Base-by-base conservation (phyloP, 2,113 vertebrate species). In the Platichthys stellatus region DNA sequence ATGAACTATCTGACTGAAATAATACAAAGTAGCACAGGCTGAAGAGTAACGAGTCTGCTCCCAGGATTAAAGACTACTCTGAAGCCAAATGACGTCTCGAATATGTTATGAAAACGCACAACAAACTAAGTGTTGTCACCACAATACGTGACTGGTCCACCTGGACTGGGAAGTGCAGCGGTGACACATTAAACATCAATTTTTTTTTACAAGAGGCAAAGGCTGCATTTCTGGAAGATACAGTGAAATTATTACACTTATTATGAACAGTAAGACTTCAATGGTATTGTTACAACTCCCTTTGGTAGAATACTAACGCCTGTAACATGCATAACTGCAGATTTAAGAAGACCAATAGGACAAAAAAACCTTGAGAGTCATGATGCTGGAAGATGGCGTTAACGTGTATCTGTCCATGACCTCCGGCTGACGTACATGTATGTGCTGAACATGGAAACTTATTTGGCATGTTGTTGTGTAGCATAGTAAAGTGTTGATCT, bases 241-340 rank as follows among this genome's bases (percentile, higher is more conserved):
- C 26, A 67, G 38, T 56, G 21, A 60, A 81, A 53, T 43, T 21
- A 63, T 72, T 68, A 26, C 71, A 51, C 63, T 76, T 72, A 79
- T 71, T 63, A 69, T 45, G 45, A 81, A 74, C 60, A 69, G 53
- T 80, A 81, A 81, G 69, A 89, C 75, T 79, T 74, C 26, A 66
- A 51, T 76, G 71, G 61, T 69, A 69, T 67, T 57, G 35, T 49
- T 67, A 73, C 58, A 56, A 38, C 69, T 76, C 63, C 66, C 76
- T 82, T 83, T 87, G 74, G 81, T 83, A 76, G 23, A 13, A 81
- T 83, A 86, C 82, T 80, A 80, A 87, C 70, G 83, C 43, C 61
- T 81, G 73, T 21, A 69, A 72, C 88, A 86, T 79, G 81, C 74
- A 15, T 79, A 76, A 83, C 8, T 47, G 24, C 10, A 66, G 20